These are phyloP conservation scores for Hemiscyllium ocellatum DNA, from an alignment of 2,113 vertebrate species.

Conservation along the genomic window DNA sequence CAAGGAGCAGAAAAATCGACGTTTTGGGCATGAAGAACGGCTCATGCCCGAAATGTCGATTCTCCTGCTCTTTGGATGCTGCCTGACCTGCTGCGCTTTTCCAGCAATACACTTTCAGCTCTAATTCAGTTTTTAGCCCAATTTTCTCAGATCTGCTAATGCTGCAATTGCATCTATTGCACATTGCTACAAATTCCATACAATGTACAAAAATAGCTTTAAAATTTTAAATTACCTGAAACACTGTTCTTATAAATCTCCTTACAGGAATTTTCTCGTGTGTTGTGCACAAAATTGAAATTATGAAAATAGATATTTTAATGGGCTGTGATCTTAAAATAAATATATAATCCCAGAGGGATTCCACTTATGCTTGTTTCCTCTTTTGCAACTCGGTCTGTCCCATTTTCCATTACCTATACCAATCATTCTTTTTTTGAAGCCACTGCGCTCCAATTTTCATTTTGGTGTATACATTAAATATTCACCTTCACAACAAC, in stretches of 20 bases:
- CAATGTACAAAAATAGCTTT: background rate
- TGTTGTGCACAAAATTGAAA: background rate
- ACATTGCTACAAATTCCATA: background rate
- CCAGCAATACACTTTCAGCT: too few relatives aligned
- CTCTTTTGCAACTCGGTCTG: constrained; percentile 1
- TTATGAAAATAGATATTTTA: constrained; percentile 23
- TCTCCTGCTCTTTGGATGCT: too few relatives aligned
- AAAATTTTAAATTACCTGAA: background rate
- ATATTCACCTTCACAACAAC: background rate
- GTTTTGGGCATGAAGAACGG: too few relatives aligned
- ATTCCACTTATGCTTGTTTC: background rate
- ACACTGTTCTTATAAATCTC: background rate
- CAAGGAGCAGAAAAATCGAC: too few relatives aligned
- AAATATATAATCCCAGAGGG: constrained; percentile 8
- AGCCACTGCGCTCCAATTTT: constrained; percentile 6
- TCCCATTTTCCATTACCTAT: constrained; percentile 5
- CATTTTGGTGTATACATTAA: background rate
- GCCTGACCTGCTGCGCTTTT: too few relatives aligned
- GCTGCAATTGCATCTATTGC: background rate
- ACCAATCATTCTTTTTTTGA: constrained; percentile 9
- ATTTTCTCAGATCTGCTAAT: background rate
- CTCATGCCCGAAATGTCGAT: too few relatives aligned
- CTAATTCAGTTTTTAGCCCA: background rate
- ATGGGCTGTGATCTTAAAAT: constrained; percentile 27
- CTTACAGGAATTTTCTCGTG: constrained; percentile 5